These are phyloP conservation scores for Geotria australis DNA, from an alignment of 2,797 vertebrate species.

Conservation along the genomic window DNA sequence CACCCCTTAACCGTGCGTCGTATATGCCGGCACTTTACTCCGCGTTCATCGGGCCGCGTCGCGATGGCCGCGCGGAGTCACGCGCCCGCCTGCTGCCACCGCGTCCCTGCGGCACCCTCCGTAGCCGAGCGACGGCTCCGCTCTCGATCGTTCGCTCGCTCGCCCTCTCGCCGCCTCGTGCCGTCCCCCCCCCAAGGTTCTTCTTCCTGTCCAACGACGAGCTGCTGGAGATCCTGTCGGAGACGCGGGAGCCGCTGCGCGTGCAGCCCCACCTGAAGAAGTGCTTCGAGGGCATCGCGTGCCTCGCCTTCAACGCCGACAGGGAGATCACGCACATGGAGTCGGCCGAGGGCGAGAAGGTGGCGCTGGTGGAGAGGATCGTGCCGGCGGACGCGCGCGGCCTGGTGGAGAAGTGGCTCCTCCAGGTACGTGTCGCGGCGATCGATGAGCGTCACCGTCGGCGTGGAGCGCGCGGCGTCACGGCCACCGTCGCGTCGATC, in stretches of 20 bases:
- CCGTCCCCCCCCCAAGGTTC: slow-evolving; percentile 2
- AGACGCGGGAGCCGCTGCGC: slow-evolving; percentile 14
- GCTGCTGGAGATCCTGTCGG: slow-evolving; percentile 9
- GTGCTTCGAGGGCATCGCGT: slow-evolving; percentile 21
- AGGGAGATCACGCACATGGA: slow-evolving; percentile 23
- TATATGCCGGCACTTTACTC: too few relatives aligned
- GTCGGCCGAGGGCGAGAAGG: slow-evolving; percentile 28
- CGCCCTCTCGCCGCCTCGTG: too few relatives aligned
- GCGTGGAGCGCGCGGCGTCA: too few relatives aligned
- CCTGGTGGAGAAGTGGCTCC: slow-evolving; percentile 28
- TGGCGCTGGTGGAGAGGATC: slow-evolving; percentile 16
- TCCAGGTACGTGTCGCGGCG: slow-evolving; percentile 20
- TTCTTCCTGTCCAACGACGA: slow-evolving; percentile 5
- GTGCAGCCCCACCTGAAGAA: slow-evolving; percentile 12
- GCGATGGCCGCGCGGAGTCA: too few relatives aligned
- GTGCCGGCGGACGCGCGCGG: slow-evolving; percentile 23
- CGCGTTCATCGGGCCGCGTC: too few relatives aligned
- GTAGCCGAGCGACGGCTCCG: background rate
- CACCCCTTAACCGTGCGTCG: too few relatives aligned
- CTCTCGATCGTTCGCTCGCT: background rate
- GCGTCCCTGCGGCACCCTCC: background rate
- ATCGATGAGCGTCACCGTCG: too few relatives aligned
- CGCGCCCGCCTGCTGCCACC: too few relatives aligned
- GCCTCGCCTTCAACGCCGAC: slow-evolving; percentile 19
- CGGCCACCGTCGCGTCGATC: slow-evolving; percentile 20